These are phyloP conservation scores for Acleris cristana DNA, from an alignment of 2,888 invertebrate species.

Conservation along the genomic window DNA sequence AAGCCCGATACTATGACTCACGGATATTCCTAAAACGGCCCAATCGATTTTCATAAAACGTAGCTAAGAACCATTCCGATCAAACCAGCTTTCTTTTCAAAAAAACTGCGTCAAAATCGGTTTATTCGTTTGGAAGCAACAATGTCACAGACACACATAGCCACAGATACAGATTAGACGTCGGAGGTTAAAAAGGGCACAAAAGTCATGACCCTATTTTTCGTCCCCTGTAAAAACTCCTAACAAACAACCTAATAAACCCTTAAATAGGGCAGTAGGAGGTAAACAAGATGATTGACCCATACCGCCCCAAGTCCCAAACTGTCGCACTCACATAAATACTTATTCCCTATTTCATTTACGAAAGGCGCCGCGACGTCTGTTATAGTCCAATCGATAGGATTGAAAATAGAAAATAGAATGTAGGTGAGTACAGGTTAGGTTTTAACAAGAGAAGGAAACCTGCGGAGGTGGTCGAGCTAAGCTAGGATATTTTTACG, in stretches of 20 bases:
- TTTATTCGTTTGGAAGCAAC: too few relatives aligned
- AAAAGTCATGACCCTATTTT: too few relatives aligned
- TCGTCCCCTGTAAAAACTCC: neutral
- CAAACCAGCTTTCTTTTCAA: too few relatives aligned
- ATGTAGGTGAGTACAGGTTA: constrained; percentile 50
- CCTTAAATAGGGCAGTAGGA: constrained; percentile 26
- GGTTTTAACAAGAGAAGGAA: constrained; percentile 7
- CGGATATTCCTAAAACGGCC: too few relatives aligned
- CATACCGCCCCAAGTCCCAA: neutral
- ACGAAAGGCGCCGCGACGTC: constrained; percentile 58
- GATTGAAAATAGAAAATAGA: constrained; percentile 56
- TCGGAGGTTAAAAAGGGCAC: too few relatives aligned
- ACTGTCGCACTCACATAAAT: constrained; percentile 22
- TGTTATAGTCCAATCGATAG: constrained; percentile 59
- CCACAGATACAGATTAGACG: too few relatives aligned
- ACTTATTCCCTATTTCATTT: constrained; percentile 62
- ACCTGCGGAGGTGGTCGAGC: neutral
- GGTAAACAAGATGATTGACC: constrained; percentile 33
- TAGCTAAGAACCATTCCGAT: too few relatives aligned
- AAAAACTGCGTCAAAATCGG: too few relatives aligned
- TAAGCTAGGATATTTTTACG: too few relatives aligned
- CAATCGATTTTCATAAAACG: too few relatives aligned
- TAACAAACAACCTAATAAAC: constrained; percentile 13
- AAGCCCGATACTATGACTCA: too few relatives aligned
- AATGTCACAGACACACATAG: too few relatives aligned